phyloP scores from a whole-genome alignment of 2,888 invertebrate genomes.

The Schizotus pectinicornis region DNA sequence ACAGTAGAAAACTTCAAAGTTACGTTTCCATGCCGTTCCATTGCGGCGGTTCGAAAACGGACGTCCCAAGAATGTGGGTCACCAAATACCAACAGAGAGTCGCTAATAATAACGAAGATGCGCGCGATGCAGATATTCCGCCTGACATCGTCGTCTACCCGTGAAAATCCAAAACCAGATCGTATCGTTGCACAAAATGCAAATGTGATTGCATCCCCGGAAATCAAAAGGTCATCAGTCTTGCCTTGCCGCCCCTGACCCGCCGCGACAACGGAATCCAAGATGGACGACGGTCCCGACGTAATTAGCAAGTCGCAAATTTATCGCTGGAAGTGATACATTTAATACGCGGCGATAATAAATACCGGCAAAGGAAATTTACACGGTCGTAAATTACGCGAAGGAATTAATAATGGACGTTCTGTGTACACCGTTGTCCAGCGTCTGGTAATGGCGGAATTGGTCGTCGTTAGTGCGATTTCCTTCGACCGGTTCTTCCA shows the following conservation, averaged over 20 bases:
- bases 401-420: constrained; percentile 14
- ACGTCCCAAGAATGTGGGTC: constrained; percentile 38
- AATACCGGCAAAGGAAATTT: constrained; percentile 15
- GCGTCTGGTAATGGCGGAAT: too few relatives aligned
- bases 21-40: too few relatives aligned
- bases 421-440: too few relatives aligned
- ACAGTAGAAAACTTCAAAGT: too few relatives aligned
- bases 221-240: constrained; percentile 5
- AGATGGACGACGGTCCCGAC: constrained; percentile 2
- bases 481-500: too few relatives aligned
- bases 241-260: not conserved
- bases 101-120: constrained; percentile 37
- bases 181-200: not conserved
- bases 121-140: constrained; percentile 32
- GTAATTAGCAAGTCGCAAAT: constrained; percentile 10
- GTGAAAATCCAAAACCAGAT: constrained; percentile 1
- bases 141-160: constrained; percentile 20
- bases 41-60: constrained; percentile 1
- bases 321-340: constrained; percentile 13
- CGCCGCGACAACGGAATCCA: constrained; percentile 1
- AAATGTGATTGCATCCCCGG: not conserved
- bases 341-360: constrained; percentile 8
- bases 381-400: constrained; percentile 19
- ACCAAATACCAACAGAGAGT: constrained; percentile 38
- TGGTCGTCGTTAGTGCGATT: too few relatives aligned